phyloP scores from a whole-genome alignment of 64 coral and sea anemone genomes.

The Astreopora myriophthalma region DNA sequence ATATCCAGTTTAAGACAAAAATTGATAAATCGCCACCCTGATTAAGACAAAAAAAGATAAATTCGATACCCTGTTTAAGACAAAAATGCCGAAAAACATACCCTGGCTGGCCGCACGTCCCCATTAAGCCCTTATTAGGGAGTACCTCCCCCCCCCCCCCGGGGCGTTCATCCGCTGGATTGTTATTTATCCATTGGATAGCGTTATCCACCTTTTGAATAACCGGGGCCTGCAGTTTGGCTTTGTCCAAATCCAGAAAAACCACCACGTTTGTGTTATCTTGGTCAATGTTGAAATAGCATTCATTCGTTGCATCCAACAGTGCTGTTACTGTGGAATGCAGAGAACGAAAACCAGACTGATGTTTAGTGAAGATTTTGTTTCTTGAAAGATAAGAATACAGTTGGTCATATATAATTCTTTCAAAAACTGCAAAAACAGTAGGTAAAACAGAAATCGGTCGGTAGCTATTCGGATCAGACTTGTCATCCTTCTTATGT shows the following conservation, averaged over 20 bases:
- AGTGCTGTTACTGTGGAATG: constrained; percentile 37
- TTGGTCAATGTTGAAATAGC: constrained; percentile 35
- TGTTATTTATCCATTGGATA: no score
- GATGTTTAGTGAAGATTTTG: constrained; percentile 16
- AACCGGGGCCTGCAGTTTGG: no score
- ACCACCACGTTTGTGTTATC: constrained; percentile 9
- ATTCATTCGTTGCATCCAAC: constrained; percentile 18
- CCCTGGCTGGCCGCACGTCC: no score
- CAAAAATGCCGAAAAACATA: no score
- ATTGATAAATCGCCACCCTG: no score
- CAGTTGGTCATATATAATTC: constrained; percentile 11
- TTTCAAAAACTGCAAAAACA: constrained; percentile 19
- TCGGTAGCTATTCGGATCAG: constrained; percentile 1
- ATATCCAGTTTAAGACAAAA: no score
- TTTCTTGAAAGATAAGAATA: constrained; percentile 9
- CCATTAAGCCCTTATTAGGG: no score
- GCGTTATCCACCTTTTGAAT: no score
- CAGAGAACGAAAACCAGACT: constrained; percentile 35
- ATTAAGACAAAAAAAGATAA: no score
- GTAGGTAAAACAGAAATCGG: constrained; percentile 10
- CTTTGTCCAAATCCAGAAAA: constrained; percentile 30
- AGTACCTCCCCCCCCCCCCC: no score
- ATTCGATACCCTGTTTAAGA: no score
- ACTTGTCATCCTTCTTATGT: constrained; percentile 20
- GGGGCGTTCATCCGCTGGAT: no score